Base-by-base conservation (phyloP, 1,140 invertebrate genomes). In the Periplaneta americana region DNA sequence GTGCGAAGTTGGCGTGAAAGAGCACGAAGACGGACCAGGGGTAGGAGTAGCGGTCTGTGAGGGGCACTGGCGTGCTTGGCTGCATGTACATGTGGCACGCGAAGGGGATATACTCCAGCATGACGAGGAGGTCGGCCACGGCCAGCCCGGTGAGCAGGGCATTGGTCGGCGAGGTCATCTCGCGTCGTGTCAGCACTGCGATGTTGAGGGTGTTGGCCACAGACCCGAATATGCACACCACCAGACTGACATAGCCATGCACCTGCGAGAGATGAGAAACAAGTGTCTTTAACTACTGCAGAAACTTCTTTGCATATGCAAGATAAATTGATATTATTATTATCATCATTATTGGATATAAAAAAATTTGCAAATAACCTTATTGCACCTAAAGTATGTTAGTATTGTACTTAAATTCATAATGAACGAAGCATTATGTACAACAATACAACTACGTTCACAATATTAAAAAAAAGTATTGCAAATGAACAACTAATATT, bases 201-300 rank as follows among this genome's bases (percentile, higher is more conserved):
- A 99, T 97, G 88, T 98, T 99, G 80, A 99, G 91, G 1, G 95
- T 91, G 87, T 99, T 99, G 75, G 97, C 96, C 22, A 98, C 91
- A 6, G 96, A 96, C 66, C 98, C 98, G 85, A 98, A 95, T 31
- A 96, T 90, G 87, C 98, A 99, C 66, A 99, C 96, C 3, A 93
- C 83, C 2, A 96, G 86, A 83, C 93, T 93, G 2, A 93, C 86
- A 88, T 94, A 95, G 2, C 94, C 95, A 87, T 97, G 95, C 22
- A 92, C 84, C 32, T 57, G 74, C 10, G 9, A 75, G 32, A 37
- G n/a, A 39, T n/a, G n/a, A n/a, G n/a, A n/a, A n/a, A n/a, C n/a
- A n/a, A n/a, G n/a, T n/a, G n/a, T n/a, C n/a, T n/a, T n/a, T n/a
- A n/a, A n/a, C n/a, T n/a, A n/a, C n/a, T n/a, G n/a, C n/a, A n/a